Evolutionary conservation across 2,888 invertebrate genomes (phyloP), one percentile per base, ranked within the genome.

Genomic region (Unio pictorum): DNA sequence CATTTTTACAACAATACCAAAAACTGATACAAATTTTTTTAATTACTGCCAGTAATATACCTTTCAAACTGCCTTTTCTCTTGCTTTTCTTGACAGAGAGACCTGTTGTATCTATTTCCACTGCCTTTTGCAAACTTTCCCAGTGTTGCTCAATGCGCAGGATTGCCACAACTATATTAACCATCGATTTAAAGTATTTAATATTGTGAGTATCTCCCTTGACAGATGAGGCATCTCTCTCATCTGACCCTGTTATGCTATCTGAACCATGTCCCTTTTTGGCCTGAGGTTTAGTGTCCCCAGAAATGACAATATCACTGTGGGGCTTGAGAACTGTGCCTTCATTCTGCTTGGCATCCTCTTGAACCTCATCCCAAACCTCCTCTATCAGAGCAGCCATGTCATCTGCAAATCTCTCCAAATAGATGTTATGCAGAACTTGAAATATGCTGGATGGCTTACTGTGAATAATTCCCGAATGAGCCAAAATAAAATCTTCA

Each of bases 331-430:
- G 45, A 45, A 45, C 45, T 45, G 45, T 45, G 45, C 45, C 45
- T 45, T 3, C 45, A 45, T 45, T 45, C 45, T 45, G 45, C 45
- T 45, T 45, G 45, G 56, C 57, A 4, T 75, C 76, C 63, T 83
- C 78, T 54, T 77, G 71, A 26, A 87, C 78, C 45, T 87, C 87
- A 70, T 87, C 86, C 68, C 83, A 84, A 23, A 88, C 81, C 64
- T 84, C 83, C 60, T 88, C 87, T 20, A 86, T 79, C 6, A 87
- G 72, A 4, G 81, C 75, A 0, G 86, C 81, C 80, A 88, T 83
- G 67, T 88, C 87, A 68, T 88, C 88, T 6, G 85, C 82, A 61
- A 83, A 84, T 66, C 84, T 87, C 62, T 88, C 88, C 57, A 87
- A 78, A 72, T 87, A 88, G 34, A 86, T 80, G 34, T 87, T 86